Evolutionary conservation across 2,113 vertebrate genomes (phyloP).

Genomic region (Dromaius novaehollandiae): DNA sequence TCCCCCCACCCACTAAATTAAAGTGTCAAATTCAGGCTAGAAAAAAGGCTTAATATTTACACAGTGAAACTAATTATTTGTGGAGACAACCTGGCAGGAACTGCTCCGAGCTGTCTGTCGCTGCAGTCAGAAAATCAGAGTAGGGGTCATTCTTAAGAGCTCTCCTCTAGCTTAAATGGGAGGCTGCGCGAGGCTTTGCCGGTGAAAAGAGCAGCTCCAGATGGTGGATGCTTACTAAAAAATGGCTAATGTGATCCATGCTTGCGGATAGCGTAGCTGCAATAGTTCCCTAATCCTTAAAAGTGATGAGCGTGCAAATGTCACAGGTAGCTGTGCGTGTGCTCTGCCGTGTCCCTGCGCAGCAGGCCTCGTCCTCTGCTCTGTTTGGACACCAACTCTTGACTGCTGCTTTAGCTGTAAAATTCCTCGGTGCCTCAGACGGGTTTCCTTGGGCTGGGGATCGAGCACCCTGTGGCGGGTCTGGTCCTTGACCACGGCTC

Average conservation of each 20-base stretch:
- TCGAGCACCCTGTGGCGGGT: background rate
- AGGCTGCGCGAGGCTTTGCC: too few species aligned
- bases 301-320: rapidly evolving
- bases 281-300: background rate
- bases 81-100: background rate
- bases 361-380: background rate
- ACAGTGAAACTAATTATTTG: background rate
- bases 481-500: background rate
- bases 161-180: background rate
- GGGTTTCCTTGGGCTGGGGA: too few species aligned
- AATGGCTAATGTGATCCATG: too few species aligned
- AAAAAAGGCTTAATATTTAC: background rate
- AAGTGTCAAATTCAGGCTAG: background rate
- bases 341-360: background rate
- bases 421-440: too few species aligned
- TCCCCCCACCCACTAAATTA: too few species aligned
- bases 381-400: background rate
- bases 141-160: background rate
- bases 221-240: too few species aligned
- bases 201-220: too few species aligned
- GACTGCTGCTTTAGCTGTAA: too few species aligned
- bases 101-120: background rate
- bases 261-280: background rate
- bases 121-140: background rate
- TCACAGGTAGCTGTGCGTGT: background rate